Evolutionary conservation across 2,888 invertebrate species (phyloP), one percentile per base, ranked within the genome.

Genomic region (Philopedon plagiatum): DNA sequence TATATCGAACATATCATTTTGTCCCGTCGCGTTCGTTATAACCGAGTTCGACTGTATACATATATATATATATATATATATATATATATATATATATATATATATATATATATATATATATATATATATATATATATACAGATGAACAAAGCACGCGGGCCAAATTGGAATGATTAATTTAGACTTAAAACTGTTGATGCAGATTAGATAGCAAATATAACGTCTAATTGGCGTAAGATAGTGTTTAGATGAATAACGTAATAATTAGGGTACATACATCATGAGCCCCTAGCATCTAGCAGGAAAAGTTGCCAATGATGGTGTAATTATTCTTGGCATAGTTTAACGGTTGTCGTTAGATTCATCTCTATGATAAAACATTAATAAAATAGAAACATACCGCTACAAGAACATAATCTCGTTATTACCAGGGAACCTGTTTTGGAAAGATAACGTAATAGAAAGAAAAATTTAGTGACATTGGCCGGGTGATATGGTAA

Each of bases 261-360:
- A n/a, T n/a, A n/a, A 34, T 34, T 34, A 34, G 4, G 34, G 2
- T 11, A 34, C 34, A 34, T 34, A 34, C n/a, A 34, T 34, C n/a
- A 34, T 34, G 34, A 34, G 34, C n/a, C n/a, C 37, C 37, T 57
- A 37, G 57, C 57, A 37, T 9, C 34, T 7, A 37, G 9, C 11
- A 19, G 37, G 29, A 26, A 54, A 54, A n/a, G 23, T 37, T 34
- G 57, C 15, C n/a, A 5, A 37, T 19, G 15, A n/a, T n/a, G 19
- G n/a, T 34, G 34, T 34, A 34, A 34, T 34, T 57, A 57, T 57
- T 37, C 34, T 37, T 57, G n/a, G 18, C 37, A 9, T 11, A 15
- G 19, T 13, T 57, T 57, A 34, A n/a, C n/a, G n/a, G n/a, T n/a
- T n/a, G n/a, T n/a, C n/a, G n/a, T n/a, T n/a, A n/a, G n/a, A n/a